Evolutionary conservation across 2,888 invertebrate species (phyloP), one percentile per base, ranked within the genome.

Genomic region (Dynastes tityus): DNA sequence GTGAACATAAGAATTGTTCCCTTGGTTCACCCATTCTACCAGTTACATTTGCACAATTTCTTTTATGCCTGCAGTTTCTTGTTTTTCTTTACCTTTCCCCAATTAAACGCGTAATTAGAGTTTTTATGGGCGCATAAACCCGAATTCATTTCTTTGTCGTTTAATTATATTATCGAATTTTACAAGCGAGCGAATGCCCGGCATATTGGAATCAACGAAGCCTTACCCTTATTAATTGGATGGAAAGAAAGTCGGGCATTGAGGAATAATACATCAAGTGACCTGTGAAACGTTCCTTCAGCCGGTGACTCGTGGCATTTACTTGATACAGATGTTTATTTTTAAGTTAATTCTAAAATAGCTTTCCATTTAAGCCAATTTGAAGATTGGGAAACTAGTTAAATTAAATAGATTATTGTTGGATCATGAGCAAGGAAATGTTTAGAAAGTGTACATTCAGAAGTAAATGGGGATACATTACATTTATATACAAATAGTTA

Each of bases 81-180:
- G 13, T 63, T 29, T 32, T 63, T 63, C 32, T 63, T 29, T 63
- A 63, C 29, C 13, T 32, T 63, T 27, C 63, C 63, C 11, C 3
- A 63, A 63, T 63, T 63, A 63, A 63, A 63, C 29, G 63, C 29
- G 4, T 32, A 63, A 29, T 63, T 32, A 32, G 32, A 27, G 29
- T 32, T 13, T 63, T 32, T 32, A 32, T 32, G 63, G 29, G 27
- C 13, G 13, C 13, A 29, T 29, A 63, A 63, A 32, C 63, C 8
- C 63, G 27, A 27, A 13, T 63, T 32, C n/a, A 11, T 4, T 63
- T 11, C 51, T 29, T 68, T 68, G 49, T 29, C 6, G 49, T 29
- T 68, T 51, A 68, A 68, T 68, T 13, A 68, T 29, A 68, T 68
- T 51, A 68, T 13, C 68, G 68, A 51, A 49, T 68, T 51, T 68